These are phyloP conservation scores for Meghimatium bilineatum DNA, from an alignment of 2,888 invertebrate genomes.

Conservation along the genomic window DNA sequence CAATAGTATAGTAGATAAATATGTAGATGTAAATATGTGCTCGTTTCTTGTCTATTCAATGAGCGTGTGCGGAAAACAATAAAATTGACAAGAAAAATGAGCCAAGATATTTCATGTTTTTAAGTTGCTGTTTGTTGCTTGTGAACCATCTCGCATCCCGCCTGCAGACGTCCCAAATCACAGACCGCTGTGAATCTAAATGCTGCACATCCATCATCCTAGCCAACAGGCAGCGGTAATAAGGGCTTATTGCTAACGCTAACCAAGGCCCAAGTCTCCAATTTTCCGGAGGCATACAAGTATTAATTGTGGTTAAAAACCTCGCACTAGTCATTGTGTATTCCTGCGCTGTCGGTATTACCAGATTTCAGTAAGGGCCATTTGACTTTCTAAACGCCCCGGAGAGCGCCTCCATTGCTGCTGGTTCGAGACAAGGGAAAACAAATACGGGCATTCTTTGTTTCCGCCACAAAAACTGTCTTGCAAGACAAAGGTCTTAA, in stretches of 20 bases:
- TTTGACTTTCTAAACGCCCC: slow-evolving; percentile 39
- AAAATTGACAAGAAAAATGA: background rate
- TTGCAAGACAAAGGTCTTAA: background rate
- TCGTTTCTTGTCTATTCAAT: background rate
- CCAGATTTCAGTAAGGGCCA: slow-evolving; percentile 8
- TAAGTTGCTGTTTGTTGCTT: too few species aligned
- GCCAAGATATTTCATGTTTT: background rate
- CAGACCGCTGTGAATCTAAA: slow-evolving; percentile 32
- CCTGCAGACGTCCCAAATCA: slow-evolving; percentile 12
- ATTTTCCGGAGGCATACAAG: slow-evolving; percentile 39
- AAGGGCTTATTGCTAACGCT: slow-evolving; percentile 44
- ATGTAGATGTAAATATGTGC: too few species aligned
- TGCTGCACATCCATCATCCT: slow-evolving; percentile 37
- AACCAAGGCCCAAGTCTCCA: slow-evolving; percentile 34
- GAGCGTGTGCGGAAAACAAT: background rate
- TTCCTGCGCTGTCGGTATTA: slow-evolving; percentile 3
- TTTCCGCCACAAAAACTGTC: slow-evolving; percentile 7
- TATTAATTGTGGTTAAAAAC: slow-evolving; percentile 43
- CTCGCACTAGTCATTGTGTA: slow-evolving; percentile 38
- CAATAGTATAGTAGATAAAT: background rate
- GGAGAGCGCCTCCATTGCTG: background rate
- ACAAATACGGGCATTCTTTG: background rate
- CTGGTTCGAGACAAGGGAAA: slow-evolving; percentile 12
- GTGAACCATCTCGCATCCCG: background rate
- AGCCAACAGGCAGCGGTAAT: slow-evolving; percentile 33